These are phyloP conservation scores for Betta splendens DNA, from an alignment of 2,797 vertebrate species.

Conservation along the genomic window DNA sequence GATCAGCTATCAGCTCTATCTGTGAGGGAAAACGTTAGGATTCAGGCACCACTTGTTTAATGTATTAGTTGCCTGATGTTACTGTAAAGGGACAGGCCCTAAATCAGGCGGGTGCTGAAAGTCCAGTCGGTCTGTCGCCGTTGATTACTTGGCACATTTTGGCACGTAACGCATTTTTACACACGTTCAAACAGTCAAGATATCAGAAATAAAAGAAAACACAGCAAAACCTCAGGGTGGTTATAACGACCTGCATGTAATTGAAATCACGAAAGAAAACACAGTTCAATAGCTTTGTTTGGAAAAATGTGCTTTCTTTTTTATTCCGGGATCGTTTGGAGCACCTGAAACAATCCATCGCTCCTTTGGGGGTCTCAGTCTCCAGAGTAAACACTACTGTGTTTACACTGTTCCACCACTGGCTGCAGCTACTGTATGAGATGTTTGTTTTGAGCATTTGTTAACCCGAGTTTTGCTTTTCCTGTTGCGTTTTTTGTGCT, in stretches of 20 bases:
- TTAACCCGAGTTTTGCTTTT: conserved; percentile 21
- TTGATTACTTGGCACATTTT: neutral
- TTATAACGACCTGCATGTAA: neutral
- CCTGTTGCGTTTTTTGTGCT: conserved; percentile 16
- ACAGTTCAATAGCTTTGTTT: neutral
- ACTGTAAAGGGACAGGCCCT: conserved; percentile 38
- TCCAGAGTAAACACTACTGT: conserved; percentile 6
- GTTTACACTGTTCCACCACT: conserved; percentile 25
- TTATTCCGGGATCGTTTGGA: neutral
- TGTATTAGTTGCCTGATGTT: conserved; percentile 61
- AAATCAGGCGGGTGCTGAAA: conserved; percentile 44
- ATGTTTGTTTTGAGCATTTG: conserved; percentile 2
- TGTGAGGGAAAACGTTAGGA: conserved; percentile 65
- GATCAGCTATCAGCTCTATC: conserved; percentile 78
- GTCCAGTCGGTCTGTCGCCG: neutral
- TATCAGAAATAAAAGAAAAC: no score
- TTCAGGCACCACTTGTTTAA: conserved; percentile 65
- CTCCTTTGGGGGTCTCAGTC: conserved; percentile 7
- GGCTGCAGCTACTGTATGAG: conserved; percentile 4
- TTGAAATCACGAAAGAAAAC: no score
- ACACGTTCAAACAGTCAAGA: conserved; percentile 19
- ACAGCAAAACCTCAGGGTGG: neutral
- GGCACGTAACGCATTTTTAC: neutral
- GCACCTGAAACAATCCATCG: conserved; percentile 18
- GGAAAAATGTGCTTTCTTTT: conserved; percentile 1